Evolutionary conservation across 2,113 vertebrate genomes (phyloP).

Genomic region (Peromyscus maniculatus): DNA sequence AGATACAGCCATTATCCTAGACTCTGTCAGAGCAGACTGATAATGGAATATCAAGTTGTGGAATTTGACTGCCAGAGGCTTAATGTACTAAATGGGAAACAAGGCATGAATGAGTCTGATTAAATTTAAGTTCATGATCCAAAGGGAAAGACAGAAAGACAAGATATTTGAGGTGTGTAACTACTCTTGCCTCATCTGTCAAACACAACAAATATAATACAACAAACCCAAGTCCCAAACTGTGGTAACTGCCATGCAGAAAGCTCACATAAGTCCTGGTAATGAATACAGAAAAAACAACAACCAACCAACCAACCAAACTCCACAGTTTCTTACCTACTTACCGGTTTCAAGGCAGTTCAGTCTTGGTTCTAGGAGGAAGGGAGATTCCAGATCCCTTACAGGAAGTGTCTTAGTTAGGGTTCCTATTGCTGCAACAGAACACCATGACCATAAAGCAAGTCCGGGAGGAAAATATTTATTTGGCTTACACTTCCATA

Average conservation of each 20-base stretch:
- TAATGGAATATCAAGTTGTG: not conserved
- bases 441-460: not conserved
- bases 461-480: not conserved
- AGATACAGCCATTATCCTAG: not conserved
- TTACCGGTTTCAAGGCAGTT: conserved; percentile 8
- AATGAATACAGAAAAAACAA: not conserved
- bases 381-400: not conserved
- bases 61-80: not conserved
- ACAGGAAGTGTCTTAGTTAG: not conserved
- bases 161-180: not conserved
- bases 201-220: not conserved
- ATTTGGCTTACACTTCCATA: not conserved
- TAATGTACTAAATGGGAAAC: not conserved
- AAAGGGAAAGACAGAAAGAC: not conserved
- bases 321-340: not conserved
- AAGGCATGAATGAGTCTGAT: not conserved
- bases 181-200: not conserved
- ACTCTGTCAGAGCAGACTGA: not conserved
- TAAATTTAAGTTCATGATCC: conserved; percentile 22
- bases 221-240: not conserved
- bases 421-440: not conserved
- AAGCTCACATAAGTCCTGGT: not conserved
- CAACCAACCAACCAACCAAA: not conserved
- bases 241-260: not conserved
- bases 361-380: not conserved